Evolutionary conservation across 92 coral and sea anemone species (phyloP), one percentile per base, ranked within the genome.

Genomic region (Palythoa grandis): DNA sequence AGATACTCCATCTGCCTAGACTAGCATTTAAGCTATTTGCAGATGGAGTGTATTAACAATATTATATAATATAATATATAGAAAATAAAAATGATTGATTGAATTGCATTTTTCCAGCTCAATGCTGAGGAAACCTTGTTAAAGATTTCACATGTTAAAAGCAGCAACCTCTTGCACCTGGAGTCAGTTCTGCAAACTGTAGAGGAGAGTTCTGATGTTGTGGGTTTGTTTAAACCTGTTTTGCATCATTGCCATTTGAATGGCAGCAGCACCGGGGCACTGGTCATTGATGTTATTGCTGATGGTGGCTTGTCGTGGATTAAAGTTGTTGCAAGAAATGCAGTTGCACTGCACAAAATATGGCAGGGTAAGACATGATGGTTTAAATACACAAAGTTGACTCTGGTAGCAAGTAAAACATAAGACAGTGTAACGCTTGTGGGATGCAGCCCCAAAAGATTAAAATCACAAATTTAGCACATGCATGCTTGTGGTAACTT

Each of bases 261-360:
- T 38, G 56, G 19, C n/a, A 71, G 47, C 16, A 43, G 50, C 76
- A 63, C 43, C 50, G 35, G 35, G 35, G 70, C 88, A 2, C 52
- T 86, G 29, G 63, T 89, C 23, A 95, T 96, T 17, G 98, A 96
- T 86, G 90, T 94, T 23, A 93, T 94, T 61, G 93, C 95, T 24
- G 75, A 74, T 17, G 53, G 61, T 80, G 95, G 96, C 16, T 52
- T 52, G 47, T 82, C 84, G 6, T 96, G 98, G 98, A 86, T 91
- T 58, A 96, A 96, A 70, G 96, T 96, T 22, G 84, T 94, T 75
- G 98, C 98, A 70, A 89, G 98, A 68, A 96, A 96, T 88, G 96
- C 98, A 54, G 14, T 74, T 70, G 96, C 98, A 17, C 82, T 96
- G 57, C 98, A 96, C 69, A 84, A 85, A 77, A 88, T 91, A 78